Evolutionary conservation across 2,113 vertebrate species (phyloP), one percentile per base, ranked within the genome.

Genomic region (Cromileptes altivelis): DNA sequence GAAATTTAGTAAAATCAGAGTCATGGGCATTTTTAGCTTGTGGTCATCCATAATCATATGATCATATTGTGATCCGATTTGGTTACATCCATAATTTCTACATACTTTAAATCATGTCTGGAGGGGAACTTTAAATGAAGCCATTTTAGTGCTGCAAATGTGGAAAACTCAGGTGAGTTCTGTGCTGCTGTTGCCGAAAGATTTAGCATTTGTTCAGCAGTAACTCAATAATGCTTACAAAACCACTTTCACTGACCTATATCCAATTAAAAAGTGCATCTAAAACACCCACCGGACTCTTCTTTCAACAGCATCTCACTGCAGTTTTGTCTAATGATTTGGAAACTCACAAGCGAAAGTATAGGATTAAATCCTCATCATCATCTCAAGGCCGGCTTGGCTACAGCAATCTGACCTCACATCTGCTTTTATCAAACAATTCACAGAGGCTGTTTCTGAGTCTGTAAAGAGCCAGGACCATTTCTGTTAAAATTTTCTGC

Each of bases 251-350:
- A 47, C 2, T 65, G 65, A 58, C 56, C 56, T 12, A 5, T 42
- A 19, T 78, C 33, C 6, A 19, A 37, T 3, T 2, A 11, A 37
- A 68, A 74, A 62, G 53, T 30, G 33, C 53, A 47, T 53, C 11
- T 33, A 67, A 65, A 74, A 45, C 52, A 60, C 33, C 23, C 18
- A 45, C 7, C 2, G 57, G 17, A 27, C 40, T 56, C 55, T 14
- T 73, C 30, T 6, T 12, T 30, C 21, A 62, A 33, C 18, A 50
- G 27, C 42, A 60, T 65, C 18, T 27, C 27, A n/a, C 15, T 30
- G 27, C 52, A 49, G 45, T 61, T 76, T 25, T 45, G 17, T 25
- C 60, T 50, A 52, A 78, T 52, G 49, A 70, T 25, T 17, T 70
- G 65, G 65, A 82, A 57, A 75, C 56, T 74, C 19, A 18, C 15